phyloP scores from a whole-genome alignment of 2,797 vertebrate species.

The Taenioides sp. region DNA sequence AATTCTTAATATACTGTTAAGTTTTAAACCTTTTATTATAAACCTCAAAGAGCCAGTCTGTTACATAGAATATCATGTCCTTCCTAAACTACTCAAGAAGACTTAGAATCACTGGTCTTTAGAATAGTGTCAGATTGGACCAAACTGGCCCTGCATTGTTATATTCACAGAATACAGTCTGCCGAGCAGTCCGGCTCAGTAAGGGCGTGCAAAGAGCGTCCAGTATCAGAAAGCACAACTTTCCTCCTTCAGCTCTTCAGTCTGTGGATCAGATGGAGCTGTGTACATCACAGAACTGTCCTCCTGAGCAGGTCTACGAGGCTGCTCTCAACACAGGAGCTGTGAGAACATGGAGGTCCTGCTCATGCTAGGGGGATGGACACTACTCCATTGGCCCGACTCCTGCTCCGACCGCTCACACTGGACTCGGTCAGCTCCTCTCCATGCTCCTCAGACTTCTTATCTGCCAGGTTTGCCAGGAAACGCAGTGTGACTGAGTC shows the following conservation, averaged over 20 bases:
- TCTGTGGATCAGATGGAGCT: slow-evolving; percentile 36
- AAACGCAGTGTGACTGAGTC: slow-evolving; percentile 93
- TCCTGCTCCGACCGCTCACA: slow-evolving; percentile 86
- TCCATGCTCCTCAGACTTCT: slow-evolving; percentile 89
- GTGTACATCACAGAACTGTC: slow-evolving; percentile 34
- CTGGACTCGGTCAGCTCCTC: slow-evolving; percentile 91
- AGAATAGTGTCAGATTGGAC: slow-evolving; percentile 73
- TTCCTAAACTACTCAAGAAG: slow-evolving; percentile 67
- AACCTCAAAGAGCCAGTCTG: slow-evolving; percentile 75
- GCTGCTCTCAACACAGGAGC: slow-evolving; percentile 30
- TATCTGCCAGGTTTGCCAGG: slow-evolving; percentile 91
- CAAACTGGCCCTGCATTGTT: slow-evolving; percentile 75
- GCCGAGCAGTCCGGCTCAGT: slow-evolving; percentile 67
- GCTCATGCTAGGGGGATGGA: slow-evolving; percentile 91
- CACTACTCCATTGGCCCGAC: slow-evolving; percentile 89
- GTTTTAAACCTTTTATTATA: slow-evolving; percentile 73
- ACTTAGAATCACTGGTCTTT: slow-evolving; percentile 70
- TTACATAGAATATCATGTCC: slow-evolving; percentile 68
- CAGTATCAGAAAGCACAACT: slow-evolving; percentile 61
- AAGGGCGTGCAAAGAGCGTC: slow-evolving; percentile 54
- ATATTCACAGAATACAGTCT: slow-evolving; percentile 87
- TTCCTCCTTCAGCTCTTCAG: slow-evolving; percentile 49
- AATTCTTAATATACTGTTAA: neutral
- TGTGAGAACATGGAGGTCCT: slow-evolving; percentile 9
- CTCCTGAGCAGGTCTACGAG: slow-evolving; percentile 33